Evolutionary conservation across 1,140 invertebrate species (phyloP).

Genomic region (Heliconius himera): DNA sequence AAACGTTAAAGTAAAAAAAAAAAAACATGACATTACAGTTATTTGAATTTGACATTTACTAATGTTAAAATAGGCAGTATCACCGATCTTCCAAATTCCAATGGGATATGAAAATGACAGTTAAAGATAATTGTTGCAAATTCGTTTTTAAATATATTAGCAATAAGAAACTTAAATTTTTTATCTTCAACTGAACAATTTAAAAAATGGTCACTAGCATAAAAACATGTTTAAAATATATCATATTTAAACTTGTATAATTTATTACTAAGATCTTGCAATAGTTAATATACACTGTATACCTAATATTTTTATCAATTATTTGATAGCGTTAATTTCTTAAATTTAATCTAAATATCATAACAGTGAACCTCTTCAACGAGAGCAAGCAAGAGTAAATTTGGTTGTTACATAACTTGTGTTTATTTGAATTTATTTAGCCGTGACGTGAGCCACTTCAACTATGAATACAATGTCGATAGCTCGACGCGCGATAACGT

Average conservation of each 20-base stretch:
- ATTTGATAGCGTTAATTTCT: not conserved
- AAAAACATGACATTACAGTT: not conserved
- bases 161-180: not conserved
- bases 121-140: not conserved
- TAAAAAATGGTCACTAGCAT: not conserved
- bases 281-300: not conserved
- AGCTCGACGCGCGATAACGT: conserved; percentile 34
- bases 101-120: not conserved
- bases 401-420: conserved; percentile 28
- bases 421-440: conserved; percentile 21
- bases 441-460: conserved; percentile 20
- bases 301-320: not conserved
- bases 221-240: not conserved
- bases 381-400: not conserved
- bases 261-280: not conserved
- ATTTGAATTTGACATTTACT: not conserved
- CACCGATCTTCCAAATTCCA: not conserved
- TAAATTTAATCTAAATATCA: not conserved
- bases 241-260: not conserved
- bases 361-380: not conserved
- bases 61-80: not conserved
- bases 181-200: not conserved
- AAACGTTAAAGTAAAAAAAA: not conserved
- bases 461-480: conserved; percentile 32
- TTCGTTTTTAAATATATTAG: not conserved